Base-by-base conservation (phyloP, 2,113 vertebrate species). In the Nanorana parkeri region DNA sequence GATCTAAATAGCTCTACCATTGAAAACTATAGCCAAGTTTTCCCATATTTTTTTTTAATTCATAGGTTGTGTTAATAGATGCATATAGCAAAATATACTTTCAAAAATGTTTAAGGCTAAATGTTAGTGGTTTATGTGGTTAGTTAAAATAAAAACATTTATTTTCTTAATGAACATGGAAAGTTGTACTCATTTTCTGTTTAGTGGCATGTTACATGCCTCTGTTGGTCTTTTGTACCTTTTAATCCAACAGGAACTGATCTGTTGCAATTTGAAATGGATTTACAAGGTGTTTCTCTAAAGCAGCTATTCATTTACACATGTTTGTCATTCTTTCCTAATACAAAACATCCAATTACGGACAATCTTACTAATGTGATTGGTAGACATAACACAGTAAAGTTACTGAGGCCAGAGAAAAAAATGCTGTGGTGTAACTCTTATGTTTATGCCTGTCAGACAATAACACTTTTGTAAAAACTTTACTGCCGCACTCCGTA, bases 201-300 rank as follows among this genome's bases (percentile, higher is more conserved):
- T 8, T 15, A 47, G 13, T 47, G 41, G 41, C 13, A 15, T 47
- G 41, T 47, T 47, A 47, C 41, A 15, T 47, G 41, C 41, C 41
- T 47, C 10, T 47, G 41, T 63, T 63, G 60, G 60, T 63, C 60
- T 26, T 63, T 21, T 23, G 60, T 24, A 63, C 21, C 11, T 63
- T 87, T 85, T 19, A 52, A 81, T 64, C n/a, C 5, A 85, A 23
- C n/a, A 29, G 81, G 67, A 54, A 66, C 3, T 83, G 41, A 84
- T 32, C 61, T 84, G 78, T 63, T 24, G 78, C 74, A 29, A 75
- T 11, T 36, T 79, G 41, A 78, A 84, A 71, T 28, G 24, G 0
- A 65, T 81, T 67, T 1, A 66, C 7, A 24, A 21, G 60, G 61
- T 23, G 7, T 55, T 86, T 81, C 77, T 52, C 8, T 52, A 20